A percentile compares a stretch with the other conserved stretches of the same genome.
Conservation (phyloP, 2,113 vertebrate genomes). For the Alethe castanea region DNA sequence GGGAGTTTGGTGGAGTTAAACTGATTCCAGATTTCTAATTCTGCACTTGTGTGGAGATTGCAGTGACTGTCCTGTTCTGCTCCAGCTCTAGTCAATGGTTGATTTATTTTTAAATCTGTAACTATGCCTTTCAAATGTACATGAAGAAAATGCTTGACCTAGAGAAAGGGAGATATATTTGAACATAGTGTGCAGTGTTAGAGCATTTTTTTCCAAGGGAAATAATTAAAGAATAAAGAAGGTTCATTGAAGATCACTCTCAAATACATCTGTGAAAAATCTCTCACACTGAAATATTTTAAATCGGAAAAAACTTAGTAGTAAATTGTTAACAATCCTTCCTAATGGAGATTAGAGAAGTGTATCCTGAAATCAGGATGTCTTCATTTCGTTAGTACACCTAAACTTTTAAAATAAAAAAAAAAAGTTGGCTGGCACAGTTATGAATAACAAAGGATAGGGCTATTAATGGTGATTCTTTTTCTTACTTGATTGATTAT, state of each 20-base stretch:
- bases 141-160: not conserved
- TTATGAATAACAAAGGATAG: not conserved
- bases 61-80: not conserved
- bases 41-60: accelerated
- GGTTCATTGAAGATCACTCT: not conserved
- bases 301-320: not conserved
- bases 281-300: not conserved
- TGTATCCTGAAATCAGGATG: not conserved
- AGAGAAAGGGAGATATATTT: not conserved
- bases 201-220: not conserved
- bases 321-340: not conserved
- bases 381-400: not conserved
- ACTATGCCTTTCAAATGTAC: not conserved
- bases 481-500: not conserved
- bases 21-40: not conserved
- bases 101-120: not conserved
- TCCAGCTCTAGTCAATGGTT: not conserved
- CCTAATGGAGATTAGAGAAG: not conserved
- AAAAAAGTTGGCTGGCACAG: not conserved
- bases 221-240: not conserved
- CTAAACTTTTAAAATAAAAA: not conserved
- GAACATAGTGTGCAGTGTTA: not conserved
- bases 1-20: not conserved
- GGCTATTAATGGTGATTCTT: not conserved
- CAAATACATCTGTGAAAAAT: not conserved